Base-by-base conservation (phyloP, 2,888 invertebrate species). In the Silvanus unidentatus region DNA sequence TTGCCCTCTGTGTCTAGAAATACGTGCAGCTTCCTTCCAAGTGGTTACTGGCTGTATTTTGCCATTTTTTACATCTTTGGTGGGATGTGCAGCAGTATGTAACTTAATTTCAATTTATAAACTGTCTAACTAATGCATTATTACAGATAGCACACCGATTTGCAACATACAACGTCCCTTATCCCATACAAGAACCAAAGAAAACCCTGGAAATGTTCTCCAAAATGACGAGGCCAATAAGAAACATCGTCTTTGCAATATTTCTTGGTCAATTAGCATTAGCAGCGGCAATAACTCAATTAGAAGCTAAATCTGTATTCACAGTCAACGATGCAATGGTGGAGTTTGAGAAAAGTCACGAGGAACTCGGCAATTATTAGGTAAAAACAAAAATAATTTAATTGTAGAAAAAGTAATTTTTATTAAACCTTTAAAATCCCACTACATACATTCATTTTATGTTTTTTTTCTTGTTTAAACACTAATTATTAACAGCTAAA, bases 1-100 rank as follows among this genome's bases (percentile, higher is more conserved):
- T 1, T 88, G 88, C 58, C 78, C 84, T 0, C 58, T 84, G 3
- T 88, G 88, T 61, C 58, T 78, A 15, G 81, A 87, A 70, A 50
- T 81, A 1, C 75, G 75, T 48, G 77, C 85, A 16, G 73, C 77
- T 2, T 65, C 70, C 0, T 54, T 81, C 14, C 85, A 86, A 66
- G 55, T 73, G 0, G 54, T 59, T 0, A 46, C 76, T 3, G 82
- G 82, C 1, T 59, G 77, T 1, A 54, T 74, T 2, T 81, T 85
- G 62, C 86, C 88, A 0, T 61, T 79, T 53, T 29, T 82, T 1
- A 55, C 85, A 36, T 77, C 78, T 1, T 82, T 86, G 5, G 44
- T 78, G 1, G 70, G 80, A 34, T 73, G 77, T 42, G 75, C 83
- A 55, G 75, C 81, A 75, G 83, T 83, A 73, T 69, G 67, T 40